Conservation (phyloP, 92 coral and sea anemone species). For the Epizoanthus fatuus region DNA sequence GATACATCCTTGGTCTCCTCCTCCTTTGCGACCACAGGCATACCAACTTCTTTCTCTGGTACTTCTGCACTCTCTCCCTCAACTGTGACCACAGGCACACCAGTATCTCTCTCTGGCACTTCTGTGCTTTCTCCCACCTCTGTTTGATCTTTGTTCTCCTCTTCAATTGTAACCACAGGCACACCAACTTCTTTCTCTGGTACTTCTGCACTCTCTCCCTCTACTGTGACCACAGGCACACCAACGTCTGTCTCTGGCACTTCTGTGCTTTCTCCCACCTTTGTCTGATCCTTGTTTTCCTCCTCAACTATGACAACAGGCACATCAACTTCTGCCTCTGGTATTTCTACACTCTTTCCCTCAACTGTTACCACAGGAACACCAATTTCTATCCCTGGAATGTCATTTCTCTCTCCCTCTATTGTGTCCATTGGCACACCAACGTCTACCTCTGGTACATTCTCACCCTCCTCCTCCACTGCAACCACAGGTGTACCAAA, state of each 20-base stretch:
- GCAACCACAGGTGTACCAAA: not conserved
- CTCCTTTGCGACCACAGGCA: not conserved
- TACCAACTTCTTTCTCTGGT: not conserved
- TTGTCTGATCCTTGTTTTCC: too few relatives aligned
- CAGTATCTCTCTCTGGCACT: not conserved
- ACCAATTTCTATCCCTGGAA: not conserved
- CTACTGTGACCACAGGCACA: not conserved
- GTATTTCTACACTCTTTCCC: not conserved
- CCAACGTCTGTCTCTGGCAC: not conserved
- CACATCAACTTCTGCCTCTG: not conserved
- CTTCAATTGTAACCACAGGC: not conserved
- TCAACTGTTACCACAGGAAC: not conserved
- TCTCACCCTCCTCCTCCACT: not conserved
- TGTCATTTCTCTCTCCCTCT: not conserved
- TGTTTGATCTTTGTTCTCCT: too few relatives aligned
- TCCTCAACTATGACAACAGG: not conserved
- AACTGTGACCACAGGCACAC: not conserved
- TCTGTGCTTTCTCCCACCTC: not conserved
- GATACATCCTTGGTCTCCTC: not conserved
- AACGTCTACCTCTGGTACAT: not conserved
- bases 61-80: not conserved
- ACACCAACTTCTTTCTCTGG: not conserved
- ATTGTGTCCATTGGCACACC: not conserved
- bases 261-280: not conserved
- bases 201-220: not conserved